Base-by-base conservation (phyloP, 2,888 invertebrate genomes). In the Caenorhabditis sp. region DNA sequence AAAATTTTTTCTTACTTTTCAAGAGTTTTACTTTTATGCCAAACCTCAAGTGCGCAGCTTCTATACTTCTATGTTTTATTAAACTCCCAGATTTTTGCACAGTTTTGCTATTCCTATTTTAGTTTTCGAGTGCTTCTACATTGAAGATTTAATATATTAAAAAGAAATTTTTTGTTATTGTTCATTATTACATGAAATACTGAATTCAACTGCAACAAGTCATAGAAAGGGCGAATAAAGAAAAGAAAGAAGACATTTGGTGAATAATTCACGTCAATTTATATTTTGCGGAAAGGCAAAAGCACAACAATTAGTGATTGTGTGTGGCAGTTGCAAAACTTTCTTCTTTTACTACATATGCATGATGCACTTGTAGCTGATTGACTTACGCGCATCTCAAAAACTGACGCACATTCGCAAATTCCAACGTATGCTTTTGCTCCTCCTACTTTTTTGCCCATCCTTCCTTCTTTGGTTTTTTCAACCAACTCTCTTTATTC, bases 371-470 rank as follows among this genome's bases (percentile, higher is more conserved):
- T 72, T 72, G 68, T 72, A 59, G 68, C 72, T 72, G 72, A 72
- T 72, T 72, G 72, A 72, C 72, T 68, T 72, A 72, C 62, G 72
- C 67, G 67, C 71, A 71, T 67, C 71, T 59, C 63, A 43, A 53
- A 17, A 4, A 20, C 17, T 49, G 31, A 43, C 17, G 43, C 43
- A 12, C 14, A 43, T 14, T 36, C 43, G 21, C 20, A 23, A 4
- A 52, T n/a, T 52, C n/a, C 23, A 21, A 52, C 21, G n/a, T 23
- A 21, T 52, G 21, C 21, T 20, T 52, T 52, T 20, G 52, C 21
- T 52, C 31, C 31, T 4, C 31, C 31, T 31, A 31, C 31, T 31
- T 31, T n/a, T 31, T 31, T 31, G 31, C 31, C 10, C 31, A 31
- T 31, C 31, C 10, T 31, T 31, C 31, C 31, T 31, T 31, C 10